These are phyloP conservation scores for Kryptolebias marmoratus DNA, from an alignment of 2,113 vertebrate species.

Conservation along the genomic window DNA sequence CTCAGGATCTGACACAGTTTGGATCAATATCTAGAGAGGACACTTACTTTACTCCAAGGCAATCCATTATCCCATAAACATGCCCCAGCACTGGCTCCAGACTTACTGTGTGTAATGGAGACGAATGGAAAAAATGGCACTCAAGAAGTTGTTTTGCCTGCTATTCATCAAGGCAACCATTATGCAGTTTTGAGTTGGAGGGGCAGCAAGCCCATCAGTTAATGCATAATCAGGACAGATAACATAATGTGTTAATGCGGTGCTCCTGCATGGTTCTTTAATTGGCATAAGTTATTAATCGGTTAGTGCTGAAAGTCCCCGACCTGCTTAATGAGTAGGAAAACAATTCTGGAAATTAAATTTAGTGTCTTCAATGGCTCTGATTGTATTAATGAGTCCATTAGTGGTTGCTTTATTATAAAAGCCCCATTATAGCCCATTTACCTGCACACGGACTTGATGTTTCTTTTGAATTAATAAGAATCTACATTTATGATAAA, in stretches of 20 bases:
- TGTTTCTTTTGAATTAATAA: background rate
- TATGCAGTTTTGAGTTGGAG: conserved; percentile 29
- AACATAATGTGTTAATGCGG: conserved; percentile 33
- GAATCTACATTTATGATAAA: background rate
- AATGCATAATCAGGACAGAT: conserved; percentile 37
- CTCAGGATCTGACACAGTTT: conserved; percentile 59
- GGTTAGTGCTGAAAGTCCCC: conserved; percentile 4
- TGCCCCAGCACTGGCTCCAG: conserved; percentile 59
- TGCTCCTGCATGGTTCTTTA: conserved; percentile 2
- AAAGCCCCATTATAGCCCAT: conserved; percentile 11
- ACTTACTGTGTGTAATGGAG: conserved; percentile 55
- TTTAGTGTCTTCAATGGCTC: conserved; percentile 10
- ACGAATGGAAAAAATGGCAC: conserved; percentile 35
- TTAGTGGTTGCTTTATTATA: conserved; percentile 22
- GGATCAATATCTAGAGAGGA: conserved; percentile 75
- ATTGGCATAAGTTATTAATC: conserved; percentile 25
- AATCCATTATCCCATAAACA: conserved; percentile 69
- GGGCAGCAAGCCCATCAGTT: conserved; percentile 10
- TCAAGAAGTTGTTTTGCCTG: conserved; percentile 29
- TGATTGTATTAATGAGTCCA: conserved; percentile 32
- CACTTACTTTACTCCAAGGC: conserved; percentile 59
- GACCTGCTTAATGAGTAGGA: conserved; percentile 1
- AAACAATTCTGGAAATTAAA: conserved; percentile 14
- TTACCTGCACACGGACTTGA: conserved; percentile 8
- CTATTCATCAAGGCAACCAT: conserved; percentile 18